Conservation (phyloP, 2,888 invertebrate genomes). For the Villa cingulata region DNA sequence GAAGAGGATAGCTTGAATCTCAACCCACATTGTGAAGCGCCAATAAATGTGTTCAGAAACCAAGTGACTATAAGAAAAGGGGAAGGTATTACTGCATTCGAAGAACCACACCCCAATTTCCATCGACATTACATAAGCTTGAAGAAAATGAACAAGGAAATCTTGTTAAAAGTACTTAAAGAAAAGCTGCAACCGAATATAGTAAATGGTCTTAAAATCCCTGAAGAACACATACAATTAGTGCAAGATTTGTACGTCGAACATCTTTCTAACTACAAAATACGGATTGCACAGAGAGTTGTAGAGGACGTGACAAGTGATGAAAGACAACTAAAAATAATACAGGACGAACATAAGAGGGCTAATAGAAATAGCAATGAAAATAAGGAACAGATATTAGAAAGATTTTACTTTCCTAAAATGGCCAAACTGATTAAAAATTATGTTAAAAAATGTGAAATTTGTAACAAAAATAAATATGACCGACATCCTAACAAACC, state of each 20-base stretch:
- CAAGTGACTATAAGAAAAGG: not conserved
- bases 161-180: not conserved
- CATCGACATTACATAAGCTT: not conserved
- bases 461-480: not conserved
- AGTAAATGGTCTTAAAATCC: conserved; percentile 4
- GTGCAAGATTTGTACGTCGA: conserved; percentile 4
- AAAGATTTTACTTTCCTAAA: conserved; percentile 3
- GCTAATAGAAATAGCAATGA: conserved; percentile 7
- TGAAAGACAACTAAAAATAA: conserved; percentile 4
- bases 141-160: not conserved
- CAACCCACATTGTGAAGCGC: not conserved
- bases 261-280: conserved; percentile 2
- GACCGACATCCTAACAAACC: not conserved
- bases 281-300: conserved; percentile 4
- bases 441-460: not conserved
- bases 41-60: not conserved
- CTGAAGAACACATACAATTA: not conserved
- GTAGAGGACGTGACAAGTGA: not conserved
- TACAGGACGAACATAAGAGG: conserved; percentile 2
- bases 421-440: not conserved
- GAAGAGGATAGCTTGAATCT: not conserved
- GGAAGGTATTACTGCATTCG: not conserved
- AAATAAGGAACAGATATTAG: conserved; percentile 7
- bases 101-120: not conserved
- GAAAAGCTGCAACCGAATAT: conserved; percentile 4